These are phyloP conservation scores for Hydrozoanthus tunicans DNA, from an alignment of 64 coral and sea anemone species.

Conservation along the genomic window DNA sequence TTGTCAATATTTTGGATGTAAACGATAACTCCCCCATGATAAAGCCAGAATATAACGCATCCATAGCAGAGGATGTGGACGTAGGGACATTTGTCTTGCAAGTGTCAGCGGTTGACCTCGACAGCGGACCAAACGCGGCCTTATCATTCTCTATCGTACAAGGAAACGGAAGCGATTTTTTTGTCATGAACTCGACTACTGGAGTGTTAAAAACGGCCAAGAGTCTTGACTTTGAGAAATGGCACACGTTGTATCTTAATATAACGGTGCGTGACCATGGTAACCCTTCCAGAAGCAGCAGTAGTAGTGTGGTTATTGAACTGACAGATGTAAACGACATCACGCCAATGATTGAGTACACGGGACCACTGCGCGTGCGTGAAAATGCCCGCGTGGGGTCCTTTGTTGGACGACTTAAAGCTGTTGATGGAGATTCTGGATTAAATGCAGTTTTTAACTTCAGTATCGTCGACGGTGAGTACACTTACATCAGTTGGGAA, in stretches of 20 bases:
- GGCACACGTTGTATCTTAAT: slow-evolving; percentile 39
- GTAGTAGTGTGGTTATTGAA: slow-evolving; percentile 16
- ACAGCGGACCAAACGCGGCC: slow-evolving; percentile 56
- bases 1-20: slow-evolving; percentile 50
- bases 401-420: slow-evolving; percentile 28
- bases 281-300: slow-evolving; percentile 20
- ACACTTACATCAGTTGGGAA: too few relatives aligned
- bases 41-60: slow-evolving; percentile 13
- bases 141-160: slow-evolving; percentile 26
- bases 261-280: slow-evolving; percentile 55
- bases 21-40: slow-evolving; percentile 61
- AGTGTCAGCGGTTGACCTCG: slow-evolving; percentile 39
- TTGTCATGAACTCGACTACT: slow-evolving; percentile 27
- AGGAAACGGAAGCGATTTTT: slow-evolving; percentile 46
- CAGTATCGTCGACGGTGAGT: slow-evolving; percentile 65
- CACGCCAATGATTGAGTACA: slow-evolving; percentile 36
- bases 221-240: slow-evolving; percentile 42
- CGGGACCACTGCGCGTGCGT: slow-evolving; percentile 53
- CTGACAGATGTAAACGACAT: slow-evolving; percentile 68
- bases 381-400: slow-evolving; percentile 54
- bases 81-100: slow-evolving; percentile 36
- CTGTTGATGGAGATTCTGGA: slow-evolving; percentile 57
- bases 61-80: slow-evolving; percentile 37
- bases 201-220: slow-evolving; percentile 36
- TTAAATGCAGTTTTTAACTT: slow-evolving; percentile 60